These are phyloP conservation scores for Lordiphosa mommai DNA, from an alignment of 1,140 invertebrate species.

Conservation along the genomic window DNA sequence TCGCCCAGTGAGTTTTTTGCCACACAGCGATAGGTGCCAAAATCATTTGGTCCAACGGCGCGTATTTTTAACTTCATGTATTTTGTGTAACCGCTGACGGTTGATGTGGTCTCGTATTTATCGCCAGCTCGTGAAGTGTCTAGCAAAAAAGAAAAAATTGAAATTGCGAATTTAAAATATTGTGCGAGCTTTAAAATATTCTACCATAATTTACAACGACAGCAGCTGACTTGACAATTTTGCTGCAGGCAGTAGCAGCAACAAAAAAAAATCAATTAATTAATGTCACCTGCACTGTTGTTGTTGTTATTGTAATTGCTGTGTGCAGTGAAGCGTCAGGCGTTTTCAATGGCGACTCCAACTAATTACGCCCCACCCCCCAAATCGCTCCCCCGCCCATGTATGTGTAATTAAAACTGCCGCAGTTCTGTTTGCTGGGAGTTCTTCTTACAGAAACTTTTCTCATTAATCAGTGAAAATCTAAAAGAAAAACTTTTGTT, in stretches of 20 bases:
- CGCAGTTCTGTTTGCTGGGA: slow-evolving; percentile 49
- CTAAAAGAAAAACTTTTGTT: slow-evolving; percentile 78
- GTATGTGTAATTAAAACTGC: slow-evolving; percentile 73
- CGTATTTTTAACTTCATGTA: slow-evolving; percentile 94
- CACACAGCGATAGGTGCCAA: slow-evolving; percentile 94
- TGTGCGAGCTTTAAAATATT: slow-evolving; percentile 21
- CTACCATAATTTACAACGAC: slow-evolving; percentile 6
- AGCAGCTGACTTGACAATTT: slow-evolving; percentile 29
- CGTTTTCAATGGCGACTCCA: slow-evolving; percentile 58
- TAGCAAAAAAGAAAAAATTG: slow-evolving; percentile 33
- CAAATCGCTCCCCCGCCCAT: background rate
- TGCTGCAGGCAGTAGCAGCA: slow-evolving; percentile 1
- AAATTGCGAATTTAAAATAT: slow-evolving; percentile 20
- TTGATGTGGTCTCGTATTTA: slow-evolving; percentile 90
- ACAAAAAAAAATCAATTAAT: slow-evolving; percentile 71
- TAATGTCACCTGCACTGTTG: slow-evolving; percentile 64
- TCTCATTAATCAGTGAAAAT: slow-evolving; percentile 79
- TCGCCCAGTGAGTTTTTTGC: slow-evolving; percentile 96
- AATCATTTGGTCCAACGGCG: slow-evolving; percentile 88
- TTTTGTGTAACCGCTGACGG: slow-evolving; percentile 90
- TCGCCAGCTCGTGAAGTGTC: slow-evolving; percentile 84
- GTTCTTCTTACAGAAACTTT: slow-evolving; percentile 66
- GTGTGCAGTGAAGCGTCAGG: slow-evolving; percentile 45
- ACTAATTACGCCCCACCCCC: slow-evolving; percentile 50
- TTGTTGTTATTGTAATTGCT: slow-evolving; percentile 7